phyloP scores from a whole-genome alignment of 2,797 vertebrate species.

The Loriculus beryllinus region DNA sequence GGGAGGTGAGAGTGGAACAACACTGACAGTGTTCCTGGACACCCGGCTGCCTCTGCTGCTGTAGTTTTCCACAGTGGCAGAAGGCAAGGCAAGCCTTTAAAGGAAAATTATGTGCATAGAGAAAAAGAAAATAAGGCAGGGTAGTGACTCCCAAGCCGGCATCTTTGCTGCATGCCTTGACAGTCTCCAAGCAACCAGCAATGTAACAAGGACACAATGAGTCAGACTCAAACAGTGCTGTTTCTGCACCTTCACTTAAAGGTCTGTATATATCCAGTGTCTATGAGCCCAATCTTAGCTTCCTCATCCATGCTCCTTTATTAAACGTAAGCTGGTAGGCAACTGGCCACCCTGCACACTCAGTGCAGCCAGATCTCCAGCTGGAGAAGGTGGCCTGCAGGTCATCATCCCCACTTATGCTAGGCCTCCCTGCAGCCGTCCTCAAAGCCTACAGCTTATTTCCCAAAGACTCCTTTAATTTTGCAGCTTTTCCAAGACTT shows the following conservation, averaged over 20 bases:
- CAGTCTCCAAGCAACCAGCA: slow-evolving; percentile 39
- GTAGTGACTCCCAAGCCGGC: not conserved
- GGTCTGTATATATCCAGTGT: not conserved
- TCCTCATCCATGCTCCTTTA: not conserved
- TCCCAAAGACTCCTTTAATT: not conserved
- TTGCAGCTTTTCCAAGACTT: not conserved
- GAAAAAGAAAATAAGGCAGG: slow-evolving; percentile 45
- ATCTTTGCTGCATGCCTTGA: slow-evolving; percentile 28
- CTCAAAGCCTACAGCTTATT: not conserved
- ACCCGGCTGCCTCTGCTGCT: slow-evolving; percentile 59
- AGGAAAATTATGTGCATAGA: slow-evolving; percentile 55
- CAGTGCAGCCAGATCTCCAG: not conserved
- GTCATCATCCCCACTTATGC: not conserved
- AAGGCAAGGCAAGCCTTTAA: slow-evolving; percentile 33
- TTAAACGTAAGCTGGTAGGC: not conserved
- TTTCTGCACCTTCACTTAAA: not conserved
- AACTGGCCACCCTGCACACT: not conserved
- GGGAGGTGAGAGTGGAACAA: slow-evolving; percentile 75
- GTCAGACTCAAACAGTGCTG: not conserved
- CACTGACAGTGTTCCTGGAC: slow-evolving; percentile 73
- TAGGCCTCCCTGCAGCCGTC: not conserved
- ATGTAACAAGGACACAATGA: slow-evolving; percentile 22
- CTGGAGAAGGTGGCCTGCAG: not conserved
- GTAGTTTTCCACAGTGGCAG: slow-evolving; percentile 77
- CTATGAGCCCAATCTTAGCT: not conserved